Conservation (phyloP, 2,797 vertebrate species). For the Neoniphon sammara region DNA sequence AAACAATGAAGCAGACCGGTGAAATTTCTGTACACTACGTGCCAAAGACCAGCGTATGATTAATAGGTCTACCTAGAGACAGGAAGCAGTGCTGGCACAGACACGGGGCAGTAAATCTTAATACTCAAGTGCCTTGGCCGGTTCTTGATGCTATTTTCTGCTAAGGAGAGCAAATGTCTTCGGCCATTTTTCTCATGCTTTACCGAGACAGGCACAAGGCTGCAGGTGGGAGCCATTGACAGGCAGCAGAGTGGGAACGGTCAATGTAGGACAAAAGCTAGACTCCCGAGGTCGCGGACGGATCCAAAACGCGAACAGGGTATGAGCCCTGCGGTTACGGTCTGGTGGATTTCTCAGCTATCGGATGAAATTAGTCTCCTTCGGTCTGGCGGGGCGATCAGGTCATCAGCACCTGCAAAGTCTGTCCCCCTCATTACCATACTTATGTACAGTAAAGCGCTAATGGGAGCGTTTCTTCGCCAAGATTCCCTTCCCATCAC, state of each 20-base stretch:
- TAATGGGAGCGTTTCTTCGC: conserved; percentile 57
- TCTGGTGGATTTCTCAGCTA: conserved; percentile 19
- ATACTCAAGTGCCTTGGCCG: conserved; percentile 38
- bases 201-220: conserved; percentile 36
- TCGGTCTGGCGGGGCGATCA: conserved; percentile 18
- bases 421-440: conserved; percentile 51
- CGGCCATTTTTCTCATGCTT: conserved; percentile 51
- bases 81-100: conserved; percentile 49
- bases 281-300: conserved; percentile 42
- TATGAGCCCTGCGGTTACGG: conserved; percentile 19
- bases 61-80: conserved; percentile 49
- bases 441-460: conserved; percentile 63
- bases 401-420: conserved; percentile 17
- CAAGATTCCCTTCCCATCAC: conserved; percentile 48
- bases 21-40: conserved; percentile 33
- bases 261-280: conserved; percentile 15
- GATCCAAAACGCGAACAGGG: conserved; percentile 16
- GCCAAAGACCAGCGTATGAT: conserved; percentile 53
- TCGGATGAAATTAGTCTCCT: conserved; percentile 45
- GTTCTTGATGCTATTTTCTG: conserved; percentile 55
- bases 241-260: conserved; percentile 30
- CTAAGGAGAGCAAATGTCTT: conserved; percentile 54
- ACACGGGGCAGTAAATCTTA: conserved; percentile 52
- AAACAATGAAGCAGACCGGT: conserved; percentile 18
- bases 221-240: conserved; percentile 36